phyloP scores from a whole-genome alignment of 2,797 vertebrate species.

The Acipenser transmontanus region DNA sequence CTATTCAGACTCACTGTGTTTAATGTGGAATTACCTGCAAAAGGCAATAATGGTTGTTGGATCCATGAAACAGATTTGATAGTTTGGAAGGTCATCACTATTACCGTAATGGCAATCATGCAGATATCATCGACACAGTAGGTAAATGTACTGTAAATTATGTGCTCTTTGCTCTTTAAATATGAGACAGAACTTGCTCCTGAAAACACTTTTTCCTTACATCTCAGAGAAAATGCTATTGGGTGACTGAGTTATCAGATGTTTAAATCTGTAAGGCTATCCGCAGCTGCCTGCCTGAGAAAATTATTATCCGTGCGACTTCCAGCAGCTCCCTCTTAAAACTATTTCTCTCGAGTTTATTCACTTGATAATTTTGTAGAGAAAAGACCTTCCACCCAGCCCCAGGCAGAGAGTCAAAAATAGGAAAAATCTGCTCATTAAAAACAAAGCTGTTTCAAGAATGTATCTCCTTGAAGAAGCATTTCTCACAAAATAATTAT shows the following conservation, averaged over 20 bases:
- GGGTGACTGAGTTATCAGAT: background rate
- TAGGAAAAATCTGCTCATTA: constrained; percentile 17
- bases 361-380: constrained; percentile 13
- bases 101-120: too few species aligned
- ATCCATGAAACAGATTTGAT: too few species aligned
- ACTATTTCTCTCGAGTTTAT: constrained; percentile 22
- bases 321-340: constrained; percentile 6
- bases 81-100: too few species aligned
- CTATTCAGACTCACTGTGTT: background rate
- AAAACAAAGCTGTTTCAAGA: constrained; percentile 19
- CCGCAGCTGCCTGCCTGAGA: background rate
- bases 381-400: constrained; percentile 20
- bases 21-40: background rate
- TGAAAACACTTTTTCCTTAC: constrained; percentile 14
- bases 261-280: background rate
- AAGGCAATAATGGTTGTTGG: too few species aligned
- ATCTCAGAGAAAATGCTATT: background rate
- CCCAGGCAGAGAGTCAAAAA: constrained; percentile 11
- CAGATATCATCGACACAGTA: too few species aligned
- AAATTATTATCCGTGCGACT: constrained; percentile 1
- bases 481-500: constrained; percentile 8
- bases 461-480: constrained; percentile 7
- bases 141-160: constrained; percentile 20
- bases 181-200: too few species aligned
- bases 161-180: constrained; percentile 17